These are phyloP conservation scores for Heliconius erato DNA, from an alignment of 2,888 invertebrate species.

Conservation along the genomic window DNA sequence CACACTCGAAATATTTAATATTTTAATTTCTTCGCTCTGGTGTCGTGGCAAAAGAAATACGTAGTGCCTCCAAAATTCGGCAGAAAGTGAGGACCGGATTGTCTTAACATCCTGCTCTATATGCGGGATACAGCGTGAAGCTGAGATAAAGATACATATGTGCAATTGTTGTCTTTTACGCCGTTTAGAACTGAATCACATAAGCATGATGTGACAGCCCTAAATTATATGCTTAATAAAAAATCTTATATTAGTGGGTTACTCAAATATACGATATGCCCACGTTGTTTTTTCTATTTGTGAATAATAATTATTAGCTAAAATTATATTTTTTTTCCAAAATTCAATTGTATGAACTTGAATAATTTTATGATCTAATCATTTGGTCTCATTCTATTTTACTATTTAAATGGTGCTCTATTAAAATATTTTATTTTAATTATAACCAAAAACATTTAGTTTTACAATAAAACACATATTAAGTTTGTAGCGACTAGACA, in stretches of 20 bases:
- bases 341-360: no score
- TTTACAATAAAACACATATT: not conserved
- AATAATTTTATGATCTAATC: no score
- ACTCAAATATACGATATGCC: not conserved
- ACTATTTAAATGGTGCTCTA: not conserved
- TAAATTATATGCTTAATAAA: not conserved
- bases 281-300: not conserved
- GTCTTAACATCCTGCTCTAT: no score
- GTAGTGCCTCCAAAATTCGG: no score
- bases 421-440: not conserved
- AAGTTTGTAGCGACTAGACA: not conserved
- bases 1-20: no score
- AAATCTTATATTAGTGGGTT: not conserved
- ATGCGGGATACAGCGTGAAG: no score
- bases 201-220: not conserved
- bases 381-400: not conserved
- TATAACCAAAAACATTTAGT: not conserved
- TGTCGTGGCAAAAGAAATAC: no score
- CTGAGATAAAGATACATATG: no score
- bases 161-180: not conserved
- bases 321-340: not conserved
- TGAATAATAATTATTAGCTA: not conserved
- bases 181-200: not conserved
- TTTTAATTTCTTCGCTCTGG: no score
- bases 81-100: no score